Conservation (phyloP, 2,113 vertebrate genomes). For the Aspiorhynchus laticeps region DNA sequence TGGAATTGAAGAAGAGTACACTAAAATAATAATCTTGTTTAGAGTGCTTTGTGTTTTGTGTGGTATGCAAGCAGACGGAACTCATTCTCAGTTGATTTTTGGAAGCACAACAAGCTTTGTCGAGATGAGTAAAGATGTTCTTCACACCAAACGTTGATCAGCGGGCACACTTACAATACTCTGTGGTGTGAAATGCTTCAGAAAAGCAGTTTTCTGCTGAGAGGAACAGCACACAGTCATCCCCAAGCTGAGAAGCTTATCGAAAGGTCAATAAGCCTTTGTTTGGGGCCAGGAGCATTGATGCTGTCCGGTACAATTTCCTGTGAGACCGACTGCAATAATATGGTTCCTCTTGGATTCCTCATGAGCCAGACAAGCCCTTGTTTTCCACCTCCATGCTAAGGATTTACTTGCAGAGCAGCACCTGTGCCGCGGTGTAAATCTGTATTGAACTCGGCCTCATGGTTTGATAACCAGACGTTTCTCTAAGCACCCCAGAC, state of each 20-base stretch:
- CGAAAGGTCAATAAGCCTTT: conserved; percentile 6
- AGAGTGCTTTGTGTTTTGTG: neutral
- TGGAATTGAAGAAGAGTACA: too few relatives aligned
- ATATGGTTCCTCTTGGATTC: conserved; percentile 13
- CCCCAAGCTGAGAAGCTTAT: conserved; percentile 5
- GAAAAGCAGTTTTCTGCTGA: conserved; percentile 10
- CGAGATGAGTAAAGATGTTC: neutral
- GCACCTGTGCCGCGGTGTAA: conserved; percentile 62
- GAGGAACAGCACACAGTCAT: conserved; percentile 12
- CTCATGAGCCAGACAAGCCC: conserved; percentile 13
- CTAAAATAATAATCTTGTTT: neutral
- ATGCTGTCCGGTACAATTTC: conserved; percentile 20
- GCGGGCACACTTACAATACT: neutral
- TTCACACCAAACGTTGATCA: neutral
- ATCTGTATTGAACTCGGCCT: conserved; percentile 64
- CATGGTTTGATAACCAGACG: conserved; percentile 70
- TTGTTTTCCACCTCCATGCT: conserved; percentile 39
- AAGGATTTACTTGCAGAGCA: conserved; percentile 50
- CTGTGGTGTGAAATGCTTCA: conserved; percentile 1
- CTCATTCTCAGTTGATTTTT: neutral
- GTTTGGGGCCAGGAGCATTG: conserved; percentile 23
- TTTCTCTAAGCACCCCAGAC: conserved; percentile 74
- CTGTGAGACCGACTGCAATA: neutral
- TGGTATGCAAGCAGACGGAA: neutral
- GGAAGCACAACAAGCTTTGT: neutral